Base-by-base conservation (phyloP, 2,113 vertebrate genomes). In the Chaetorhynchus papuensis region DNA sequence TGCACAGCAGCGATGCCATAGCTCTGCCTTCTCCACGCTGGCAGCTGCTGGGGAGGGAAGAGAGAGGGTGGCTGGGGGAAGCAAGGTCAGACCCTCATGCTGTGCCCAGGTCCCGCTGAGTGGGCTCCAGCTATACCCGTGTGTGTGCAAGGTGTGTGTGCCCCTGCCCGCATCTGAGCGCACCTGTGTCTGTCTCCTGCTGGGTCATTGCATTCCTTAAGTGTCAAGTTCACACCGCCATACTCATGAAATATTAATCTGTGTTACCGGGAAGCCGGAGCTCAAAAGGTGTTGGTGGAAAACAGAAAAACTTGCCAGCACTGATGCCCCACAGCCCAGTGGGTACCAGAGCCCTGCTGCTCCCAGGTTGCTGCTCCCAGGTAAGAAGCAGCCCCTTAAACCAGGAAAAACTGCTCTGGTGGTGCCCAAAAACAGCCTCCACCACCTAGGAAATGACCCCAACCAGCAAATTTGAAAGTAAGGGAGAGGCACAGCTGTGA, bases 1-100 rank as follows among this genome's bases (percentile, higher is more conserved):
- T 96, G 94, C 97, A 98, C 57, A 90, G 93, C 72, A 96, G 90
- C 3, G 96, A 97, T 10, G 96, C 84, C 98, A 98, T 98, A 81
- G 88, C 70, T 87, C 74, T 87, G 94, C 71, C 47, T 70, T 91
- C 94, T 94, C 87, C 75, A 12, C 54, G 35, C 78, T 87, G 93
- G 65, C 7, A 5, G 30, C 66, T 4, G 70, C 96, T 97, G 94
- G 35, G 76, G 52, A 85, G 45, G 37, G 30, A 72, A 95, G n/a
- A 83, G 61, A 88, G 54, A 94, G 28, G 5, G 41, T 10, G 13
- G 44, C n/a, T 93, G 65, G 3, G n/a, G 61, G 19, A 41, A 87
- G 37, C 0, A 1, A 28, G 61, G 13, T 28, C 0, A 1, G 42
- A 78, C 10, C 5, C 10, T 30, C 18, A 9, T 23, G 49, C 39